Evolutionary conservation across 2,797 vertebrate species (phyloP).

Genomic region (Carduelis carduelis): DNA sequence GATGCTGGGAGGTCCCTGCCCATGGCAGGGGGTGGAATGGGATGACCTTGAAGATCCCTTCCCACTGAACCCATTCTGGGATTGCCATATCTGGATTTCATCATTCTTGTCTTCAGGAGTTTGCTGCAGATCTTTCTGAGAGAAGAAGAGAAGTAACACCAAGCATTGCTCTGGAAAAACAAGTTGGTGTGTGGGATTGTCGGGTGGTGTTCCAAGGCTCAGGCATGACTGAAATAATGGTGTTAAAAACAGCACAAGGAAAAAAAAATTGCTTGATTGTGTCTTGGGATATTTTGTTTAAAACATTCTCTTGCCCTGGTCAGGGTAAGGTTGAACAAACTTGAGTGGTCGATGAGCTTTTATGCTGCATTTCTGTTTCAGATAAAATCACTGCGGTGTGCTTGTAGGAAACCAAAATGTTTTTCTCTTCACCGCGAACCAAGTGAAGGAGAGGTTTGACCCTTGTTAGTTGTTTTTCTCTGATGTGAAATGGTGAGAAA

Average conservation of each 20-base stretch:
- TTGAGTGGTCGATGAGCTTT: neutral
- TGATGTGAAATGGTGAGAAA: neutral
- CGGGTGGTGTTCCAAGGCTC: neutral
- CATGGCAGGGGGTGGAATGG: rapidly evolving
- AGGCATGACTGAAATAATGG: neutral
- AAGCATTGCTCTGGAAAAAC: neutral
- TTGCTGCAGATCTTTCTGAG: neutral
- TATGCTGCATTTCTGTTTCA: neutral
- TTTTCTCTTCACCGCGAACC: neutral
- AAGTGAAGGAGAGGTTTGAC: neutral
- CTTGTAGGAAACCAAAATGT: neutral
- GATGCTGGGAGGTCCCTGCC: rapidly evolving
- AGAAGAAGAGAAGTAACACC: neutral
- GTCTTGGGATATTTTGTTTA: neutral
- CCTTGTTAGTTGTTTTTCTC: neutral
- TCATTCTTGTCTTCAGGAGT: neutral
- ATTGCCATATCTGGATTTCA: neutral
- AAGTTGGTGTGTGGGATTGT: neutral
- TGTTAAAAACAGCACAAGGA: neutral
- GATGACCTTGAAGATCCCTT: neutral
- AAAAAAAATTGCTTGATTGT: neutral
- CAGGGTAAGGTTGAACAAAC: neutral
- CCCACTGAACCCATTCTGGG: neutral
- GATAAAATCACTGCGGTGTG: neutral
- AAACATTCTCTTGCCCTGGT: neutral